Evolutionary conservation across 2,797 vertebrate genomes (phyloP).

Genomic region (Ctenopoma kingsleyae): DNA sequence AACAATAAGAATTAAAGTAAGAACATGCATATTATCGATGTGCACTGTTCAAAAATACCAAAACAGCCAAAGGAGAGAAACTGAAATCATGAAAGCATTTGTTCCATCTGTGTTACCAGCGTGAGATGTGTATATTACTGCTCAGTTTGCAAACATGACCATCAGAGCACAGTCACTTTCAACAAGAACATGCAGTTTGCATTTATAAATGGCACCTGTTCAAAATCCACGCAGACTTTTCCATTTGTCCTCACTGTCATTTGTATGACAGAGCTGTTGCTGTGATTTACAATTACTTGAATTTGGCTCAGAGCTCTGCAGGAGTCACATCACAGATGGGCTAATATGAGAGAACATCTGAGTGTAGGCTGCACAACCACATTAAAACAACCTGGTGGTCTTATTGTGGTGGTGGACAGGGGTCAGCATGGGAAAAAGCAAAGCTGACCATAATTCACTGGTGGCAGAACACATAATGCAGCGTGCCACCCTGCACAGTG

Average conservation of each 20-base stretch:
- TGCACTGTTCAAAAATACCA: not conserved
- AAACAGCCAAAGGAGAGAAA: not conserved
- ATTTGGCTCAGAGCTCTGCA: conserved; percentile 58
- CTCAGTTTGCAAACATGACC: conserved; percentile 23
- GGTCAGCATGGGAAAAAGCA: too few relatives aligned
- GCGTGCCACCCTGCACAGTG: too few relatives aligned
- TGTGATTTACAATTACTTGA: conserved; percentile 52
- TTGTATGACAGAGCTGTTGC: conserved; percentile 40
- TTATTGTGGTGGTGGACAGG: too few relatives aligned
- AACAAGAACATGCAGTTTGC: conserved; percentile 32
- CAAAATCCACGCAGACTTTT: conserved; percentile 21
- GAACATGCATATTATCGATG: not conserved
- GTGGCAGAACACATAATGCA: too few relatives aligned
- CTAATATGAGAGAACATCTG: conserved; percentile 31
- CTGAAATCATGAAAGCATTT: not conserved
- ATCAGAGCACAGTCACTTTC: conserved; percentile 22
- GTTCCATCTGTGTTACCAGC: conserved; percentile 23
- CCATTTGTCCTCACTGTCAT: conserved; percentile 41
- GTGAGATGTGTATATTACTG: conserved; percentile 15
- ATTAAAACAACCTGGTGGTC: too few relatives aligned
- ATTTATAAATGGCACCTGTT: conserved; percentile 35
- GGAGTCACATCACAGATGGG: conserved; percentile 58
- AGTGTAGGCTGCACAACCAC: not conserved
- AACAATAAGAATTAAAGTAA: not conserved
- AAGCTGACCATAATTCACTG: too few relatives aligned